These are phyloP conservation scores for Bos javanicus DNA, from an alignment of 2,113 vertebrate species.

Conservation along the genomic window DNA sequence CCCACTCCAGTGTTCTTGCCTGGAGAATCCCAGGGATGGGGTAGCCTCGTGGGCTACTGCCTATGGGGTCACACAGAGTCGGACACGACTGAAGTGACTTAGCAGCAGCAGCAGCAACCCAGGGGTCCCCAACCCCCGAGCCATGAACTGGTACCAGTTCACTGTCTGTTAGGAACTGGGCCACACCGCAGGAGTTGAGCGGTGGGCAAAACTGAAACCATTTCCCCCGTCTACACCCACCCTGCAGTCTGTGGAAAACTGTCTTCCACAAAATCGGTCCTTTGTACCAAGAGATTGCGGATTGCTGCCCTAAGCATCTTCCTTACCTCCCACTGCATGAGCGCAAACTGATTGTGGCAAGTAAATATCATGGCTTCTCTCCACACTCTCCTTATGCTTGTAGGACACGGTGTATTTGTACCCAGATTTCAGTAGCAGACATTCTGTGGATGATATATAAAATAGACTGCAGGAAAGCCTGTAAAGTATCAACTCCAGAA, in stretches of 20 bases:
- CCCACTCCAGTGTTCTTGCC: too few species aligned
- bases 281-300: background rate
- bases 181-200: background rate
- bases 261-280: background rate
- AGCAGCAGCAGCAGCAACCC: background rate
- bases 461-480: slow-evolving; percentile 36
- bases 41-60: too few species aligned
- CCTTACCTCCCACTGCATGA: background rate
- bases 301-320: background rate
- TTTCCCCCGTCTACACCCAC: background rate
- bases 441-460: slow-evolving; percentile 5
- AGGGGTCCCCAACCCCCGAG: background rate
- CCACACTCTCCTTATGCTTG: background rate
- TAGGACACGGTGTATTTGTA: background rate
- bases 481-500: slow-evolving; percentile 3
- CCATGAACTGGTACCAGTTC: background rate
- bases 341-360: background rate
- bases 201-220: background rate
- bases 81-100: too few species aligned
- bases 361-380: background rate
- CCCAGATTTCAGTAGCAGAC: background rate
- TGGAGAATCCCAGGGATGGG: too few species aligned
- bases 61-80: too few species aligned
- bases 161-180: background rate
- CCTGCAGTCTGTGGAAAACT: background rate